A percentile compares a stretch with the other conserved stretches of the same genome.
Evolutionary conservation across 2,888 invertebrate species (phyloP).

Genomic region (Lamproptera curius): DNA sequence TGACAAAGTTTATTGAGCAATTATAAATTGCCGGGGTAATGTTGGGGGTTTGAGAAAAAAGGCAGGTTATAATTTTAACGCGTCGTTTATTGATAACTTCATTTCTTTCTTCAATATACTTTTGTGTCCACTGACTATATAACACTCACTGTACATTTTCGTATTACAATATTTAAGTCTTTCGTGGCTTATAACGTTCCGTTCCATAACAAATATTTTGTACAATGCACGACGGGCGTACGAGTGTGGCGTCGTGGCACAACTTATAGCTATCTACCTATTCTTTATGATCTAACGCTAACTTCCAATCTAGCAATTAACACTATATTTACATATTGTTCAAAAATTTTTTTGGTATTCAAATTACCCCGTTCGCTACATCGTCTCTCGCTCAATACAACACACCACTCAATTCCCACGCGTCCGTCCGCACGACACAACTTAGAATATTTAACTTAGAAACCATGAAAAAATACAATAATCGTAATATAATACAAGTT

Average conservation of each 20-base stretch:
- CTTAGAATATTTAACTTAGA: slow-evolving; percentile 70
- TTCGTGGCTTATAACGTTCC: slow-evolving; percentile 70
- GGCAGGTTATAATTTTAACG: slow-evolving; percentile 70
- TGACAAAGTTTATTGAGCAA: slow-evolving; percentile 7
- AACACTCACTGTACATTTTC: slow-evolving; percentile 79
- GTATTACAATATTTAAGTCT: slow-evolving; percentile 77
- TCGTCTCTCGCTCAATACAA: slow-evolving; percentile 58
- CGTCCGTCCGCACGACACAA: slow-evolving; percentile 62
- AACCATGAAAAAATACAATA: slow-evolving; percentile 73
- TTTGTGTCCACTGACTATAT: slow-evolving; percentile 79
- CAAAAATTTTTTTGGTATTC: slow-evolving; percentile 77
- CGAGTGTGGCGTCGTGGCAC: slow-evolving; percentile 71
- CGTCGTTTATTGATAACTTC: slow-evolving; percentile 77
- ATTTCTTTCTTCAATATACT: slow-evolving; percentile 73
- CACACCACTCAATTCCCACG: slow-evolving; percentile 38
- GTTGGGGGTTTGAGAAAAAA: slow-evolving; percentile 59
- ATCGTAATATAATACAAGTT: slow-evolving; percentile 73
- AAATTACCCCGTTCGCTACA: slow-evolving; percentile 68
- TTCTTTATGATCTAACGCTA: slow-evolving; percentile 61
- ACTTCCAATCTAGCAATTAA: slow-evolving; percentile 57
- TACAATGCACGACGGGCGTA: slow-evolving; percentile 73
- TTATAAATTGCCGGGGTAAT: slow-evolving; percentile 25
- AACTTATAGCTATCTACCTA: slow-evolving; percentile 70
- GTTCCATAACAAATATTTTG: slow-evolving; percentile 76
- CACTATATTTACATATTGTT: slow-evolving; percentile 77